Evolutionary conservation across 2,797 vertebrate genomes (phyloP).

Genomic region (Potorous gilbertii): DNA sequence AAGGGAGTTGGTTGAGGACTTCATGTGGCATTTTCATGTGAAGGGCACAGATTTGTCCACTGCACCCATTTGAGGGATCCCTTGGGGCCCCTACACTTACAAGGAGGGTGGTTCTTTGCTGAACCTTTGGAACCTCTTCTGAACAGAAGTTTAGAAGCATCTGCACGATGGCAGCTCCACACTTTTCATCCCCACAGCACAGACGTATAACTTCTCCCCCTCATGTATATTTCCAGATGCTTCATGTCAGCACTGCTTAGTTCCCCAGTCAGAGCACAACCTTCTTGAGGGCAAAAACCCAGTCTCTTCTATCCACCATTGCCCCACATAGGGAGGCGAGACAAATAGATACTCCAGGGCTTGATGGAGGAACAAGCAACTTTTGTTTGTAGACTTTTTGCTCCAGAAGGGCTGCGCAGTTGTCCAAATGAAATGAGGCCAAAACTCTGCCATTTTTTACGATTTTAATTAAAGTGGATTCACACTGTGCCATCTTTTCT

Average conservation of each 20-base stretch:
- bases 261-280: not conserved
- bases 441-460: constrained; percentile 44
- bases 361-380: not conserved
- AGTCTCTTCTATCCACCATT: not conserved
- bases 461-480: constrained; percentile 51
- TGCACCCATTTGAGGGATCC: not conserved
- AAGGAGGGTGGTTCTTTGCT: not conserved
- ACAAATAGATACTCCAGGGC: not conserved
- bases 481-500: not conserved
- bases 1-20: not conserved
- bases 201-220: too few relatives aligned
- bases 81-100: too few relatives aligned
- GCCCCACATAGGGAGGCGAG: accelerated
- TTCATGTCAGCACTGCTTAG: not conserved
- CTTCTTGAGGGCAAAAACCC: not conserved
- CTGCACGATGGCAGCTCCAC: accelerated
- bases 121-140: not conserved
- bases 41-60: not conserved
- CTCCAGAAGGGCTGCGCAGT: not conserved
- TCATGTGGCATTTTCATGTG: not conserved
- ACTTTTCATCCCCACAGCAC: not conserved
- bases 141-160: not conserved
- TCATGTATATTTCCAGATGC: too few relatives aligned
- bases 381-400: not conserved
- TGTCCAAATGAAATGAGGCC: constrained; percentile 51